Percentiles rank a stretch among this genome's conserved stretches.
Evolutionary conservation across 2,797 vertebrate genomes (phyloP).

Genomic region (Saxicola maurus): DNA sequence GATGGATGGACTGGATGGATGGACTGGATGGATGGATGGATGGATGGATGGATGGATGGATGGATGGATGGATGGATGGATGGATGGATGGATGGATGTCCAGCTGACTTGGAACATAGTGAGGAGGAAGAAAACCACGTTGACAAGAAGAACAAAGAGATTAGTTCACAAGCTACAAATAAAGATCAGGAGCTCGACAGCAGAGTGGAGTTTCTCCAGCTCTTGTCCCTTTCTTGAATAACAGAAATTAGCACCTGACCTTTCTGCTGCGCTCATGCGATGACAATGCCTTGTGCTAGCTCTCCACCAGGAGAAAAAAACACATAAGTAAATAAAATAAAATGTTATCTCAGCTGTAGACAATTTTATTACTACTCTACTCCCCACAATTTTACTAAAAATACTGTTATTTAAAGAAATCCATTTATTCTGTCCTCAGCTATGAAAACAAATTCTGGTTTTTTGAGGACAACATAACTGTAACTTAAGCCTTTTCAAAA

Average conservation of each 20-base stretch:
- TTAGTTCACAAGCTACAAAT: neutral
- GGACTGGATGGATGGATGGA: neutral
- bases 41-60: neutral
- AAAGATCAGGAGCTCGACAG: neutral
- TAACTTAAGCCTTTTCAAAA: slow-evolving; percentile 48
- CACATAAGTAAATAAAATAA: slow-evolving; percentile 22
- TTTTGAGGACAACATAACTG: slow-evolving; percentile 23
- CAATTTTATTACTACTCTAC: slow-evolving; percentile 33
- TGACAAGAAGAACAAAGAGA: neutral
- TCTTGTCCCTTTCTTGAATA: neutral
- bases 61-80: neutral
- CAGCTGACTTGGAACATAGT: neutral
- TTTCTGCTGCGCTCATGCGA: neutral
- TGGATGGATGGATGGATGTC: neutral
- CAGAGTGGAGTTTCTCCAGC: neutral
- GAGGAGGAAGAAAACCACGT: neutral
- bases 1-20: neutral
- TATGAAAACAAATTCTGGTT: slow-evolving; percentile 26
- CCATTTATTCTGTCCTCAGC: slow-evolving; percentile 33
- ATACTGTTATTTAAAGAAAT: slow-evolving; percentile 33
- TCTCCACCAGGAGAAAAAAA: rapidly evolving
- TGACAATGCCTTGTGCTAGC: neutral
- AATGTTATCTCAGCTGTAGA: slow-evolving; percentile 51
- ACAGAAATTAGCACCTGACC: neutral
- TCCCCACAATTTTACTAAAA: slow-evolving; percentile 33